These are phyloP conservation scores for Tangara arthus DNA, from an alignment of 2,797 vertebrate genomes.

Conservation along the genomic window DNA sequence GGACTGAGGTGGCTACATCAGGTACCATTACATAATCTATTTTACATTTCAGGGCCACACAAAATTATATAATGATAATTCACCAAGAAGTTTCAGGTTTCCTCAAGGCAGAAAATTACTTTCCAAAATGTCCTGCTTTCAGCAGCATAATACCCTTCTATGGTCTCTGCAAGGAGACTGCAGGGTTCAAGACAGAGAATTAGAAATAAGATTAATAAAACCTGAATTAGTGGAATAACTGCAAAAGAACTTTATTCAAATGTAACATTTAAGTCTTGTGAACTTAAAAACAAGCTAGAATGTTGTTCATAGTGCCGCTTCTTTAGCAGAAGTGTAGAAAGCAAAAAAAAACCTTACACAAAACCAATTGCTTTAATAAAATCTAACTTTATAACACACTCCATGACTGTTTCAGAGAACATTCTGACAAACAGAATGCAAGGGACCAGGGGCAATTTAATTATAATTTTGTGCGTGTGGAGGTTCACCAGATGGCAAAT, in stretches of 20 bases:
- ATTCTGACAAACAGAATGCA: slow-evolving; percentile 54
- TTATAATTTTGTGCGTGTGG: slow-evolving; percentile 29
- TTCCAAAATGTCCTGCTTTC: not conserved
- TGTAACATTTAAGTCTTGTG: not conserved
- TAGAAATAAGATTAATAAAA: not conserved
- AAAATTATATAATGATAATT: not conserved
- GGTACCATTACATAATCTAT: not conserved
- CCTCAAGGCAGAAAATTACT: not conserved
- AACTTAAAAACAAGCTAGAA: not conserved
- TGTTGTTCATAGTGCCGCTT: not conserved
- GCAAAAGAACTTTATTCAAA: not conserved
- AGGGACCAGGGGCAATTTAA: slow-evolving; percentile 49
- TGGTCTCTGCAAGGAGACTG: not conserved
- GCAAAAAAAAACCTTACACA: not conserved
- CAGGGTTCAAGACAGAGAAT: not conserved
- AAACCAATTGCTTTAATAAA: slow-evolving; percentile 27
- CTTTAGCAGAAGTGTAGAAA: not conserved
- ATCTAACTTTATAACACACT: not conserved
- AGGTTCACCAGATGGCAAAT: slow-evolving; percentile 60
- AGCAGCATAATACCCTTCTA: not conserved
- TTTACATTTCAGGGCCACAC: not conserved
- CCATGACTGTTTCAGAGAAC: slow-evolving; percentile 9
- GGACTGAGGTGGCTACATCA: not conserved
- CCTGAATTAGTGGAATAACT: not conserved
- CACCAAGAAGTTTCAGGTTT: not conserved